A percentile compares a stretch with the other conserved stretches of the same genome.
Conservation (phyloP, 2,888 invertebrate genomes). For the Lycia hirtaria region DNA sequence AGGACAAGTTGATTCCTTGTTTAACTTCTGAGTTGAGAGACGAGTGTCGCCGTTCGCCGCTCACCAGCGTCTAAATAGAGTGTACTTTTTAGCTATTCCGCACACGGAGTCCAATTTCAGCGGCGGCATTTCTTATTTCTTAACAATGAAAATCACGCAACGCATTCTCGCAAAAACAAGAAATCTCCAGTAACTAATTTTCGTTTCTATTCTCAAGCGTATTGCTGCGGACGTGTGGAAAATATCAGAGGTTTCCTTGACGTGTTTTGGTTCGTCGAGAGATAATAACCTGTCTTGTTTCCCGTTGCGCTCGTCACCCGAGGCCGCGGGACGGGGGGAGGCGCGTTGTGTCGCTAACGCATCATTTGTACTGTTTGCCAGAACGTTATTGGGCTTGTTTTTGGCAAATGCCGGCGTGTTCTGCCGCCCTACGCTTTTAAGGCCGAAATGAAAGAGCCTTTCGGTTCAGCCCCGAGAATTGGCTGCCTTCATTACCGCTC, state of each 20-base stretch:
- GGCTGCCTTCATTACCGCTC: conserved; percentile 80
- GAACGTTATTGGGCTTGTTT: conserved; percentile 82
- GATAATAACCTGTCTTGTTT: conserved; percentile 84
- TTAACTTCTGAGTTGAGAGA: conserved; percentile 36
- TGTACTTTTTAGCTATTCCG: conserved; percentile 69
- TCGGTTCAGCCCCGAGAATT: conserved; percentile 71
- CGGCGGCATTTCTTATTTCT: conserved; percentile 78
- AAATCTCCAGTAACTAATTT: conserved; percentile 83
- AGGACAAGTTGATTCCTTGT: conserved; percentile 17
- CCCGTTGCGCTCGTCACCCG: conserved; percentile 70
- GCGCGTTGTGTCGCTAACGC: conserved; percentile 78
- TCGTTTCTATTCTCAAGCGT: conserved; percentile 80
- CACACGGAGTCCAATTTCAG: conserved; percentile 78
- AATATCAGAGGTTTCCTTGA: conserved; percentile 77
- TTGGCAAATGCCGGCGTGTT: conserved; percentile 77
- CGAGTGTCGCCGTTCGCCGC: conserved; percentile 35
- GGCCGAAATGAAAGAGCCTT: conserved; percentile 76
- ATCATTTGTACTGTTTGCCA: conserved; percentile 83
- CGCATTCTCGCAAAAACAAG: conserved; percentile 78
- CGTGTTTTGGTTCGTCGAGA: conserved; percentile 74
- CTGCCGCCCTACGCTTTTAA: conserved; percentile 70
- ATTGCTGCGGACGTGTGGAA: conserved; percentile 83
- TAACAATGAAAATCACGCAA: conserved; percentile 83
- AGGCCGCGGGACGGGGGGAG: conserved; percentile 54
- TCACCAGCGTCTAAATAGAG: conserved; percentile 41